Evolutionary conservation across 2,888 invertebrate species (phyloP), one percentile per base, ranked within the genome.

Genomic region (Drosophila austrosaltans): DNA sequence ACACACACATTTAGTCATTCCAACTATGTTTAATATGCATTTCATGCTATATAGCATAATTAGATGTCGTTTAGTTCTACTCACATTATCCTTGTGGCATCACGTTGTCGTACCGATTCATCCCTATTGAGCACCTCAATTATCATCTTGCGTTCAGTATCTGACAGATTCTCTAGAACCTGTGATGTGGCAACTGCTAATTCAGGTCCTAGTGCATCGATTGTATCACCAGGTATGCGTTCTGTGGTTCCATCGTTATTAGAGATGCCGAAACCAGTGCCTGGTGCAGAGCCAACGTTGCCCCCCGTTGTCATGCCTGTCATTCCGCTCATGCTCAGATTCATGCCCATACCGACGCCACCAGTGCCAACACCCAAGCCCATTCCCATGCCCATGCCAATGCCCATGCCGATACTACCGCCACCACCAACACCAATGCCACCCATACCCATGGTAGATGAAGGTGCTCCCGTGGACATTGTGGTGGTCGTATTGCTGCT

Each of bases 21-120:
- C 48, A 48, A 48, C 10, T 25, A 20, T 8, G 1, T 20, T 22
- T 4, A 20, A 22, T 32, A 8, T 7, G 16, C 3, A 22, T 32
- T 20, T 10, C 5, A 7, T 2, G 25, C 5, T 8, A 44, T 30
- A 40, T 20, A 40, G 32, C 32, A 12, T 22, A 16, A 22, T 12
- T 12, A 42, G 16, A 22, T 5, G 2, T 7, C 4, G 30, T 42
- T 28, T 16, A 16, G 16, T 16, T 4, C 2, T 76, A 93, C 94
- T 94, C 90, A 94, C 94, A 93, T 92, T 75, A 94, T 92, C 72
- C 93, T 90, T 25, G 93, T 91, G 20, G 94, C 93, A 87, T 94
- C 94, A 16, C 93, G 91, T 78, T 93, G 92, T 12, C 94, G 91
- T 53, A 94, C 90, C 66, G 92, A 92, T 82, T 94, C 94, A 80